These are phyloP conservation scores for Chymomyza fuscimana DNA, from an alignment of 2,888 invertebrate genomes.

Conservation along the genomic window DNA sequence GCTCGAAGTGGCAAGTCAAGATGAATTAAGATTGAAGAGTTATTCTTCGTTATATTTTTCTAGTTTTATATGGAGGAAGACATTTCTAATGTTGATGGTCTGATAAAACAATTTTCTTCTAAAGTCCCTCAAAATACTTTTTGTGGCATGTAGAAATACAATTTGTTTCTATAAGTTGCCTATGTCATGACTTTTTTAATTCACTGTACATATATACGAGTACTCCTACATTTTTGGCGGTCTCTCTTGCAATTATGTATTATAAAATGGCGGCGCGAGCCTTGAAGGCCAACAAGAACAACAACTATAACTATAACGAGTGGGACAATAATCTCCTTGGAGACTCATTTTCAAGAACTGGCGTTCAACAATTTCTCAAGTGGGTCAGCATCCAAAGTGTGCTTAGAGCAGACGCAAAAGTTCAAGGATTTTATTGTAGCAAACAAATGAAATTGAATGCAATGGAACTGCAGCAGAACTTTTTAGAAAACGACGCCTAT, in stretches of 20 bases:
- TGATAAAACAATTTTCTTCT: too few species aligned
- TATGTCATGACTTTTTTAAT: too few species aligned
- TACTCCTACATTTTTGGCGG: constrained; percentile 31
- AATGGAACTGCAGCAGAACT: constrained; percentile 48
- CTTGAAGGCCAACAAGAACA: constrained; percentile 49
- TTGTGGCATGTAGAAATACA: too few species aligned
- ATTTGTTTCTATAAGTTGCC: too few species aligned
- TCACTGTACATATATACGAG: too few species aligned
- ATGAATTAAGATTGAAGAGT: too few species aligned
- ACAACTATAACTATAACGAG: constrained; percentile 11
- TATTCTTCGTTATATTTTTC: too few species aligned
- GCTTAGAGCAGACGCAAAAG: constrained; percentile 42
- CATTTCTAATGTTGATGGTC: too few species aligned
- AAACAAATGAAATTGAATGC: constrained; percentile 66
- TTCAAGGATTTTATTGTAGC: constrained; percentile 71
- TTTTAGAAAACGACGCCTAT: constrained; percentile 19
- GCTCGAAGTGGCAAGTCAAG: too few species aligned
- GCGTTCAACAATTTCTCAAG: constrained; percentile 57
- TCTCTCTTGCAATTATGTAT: constrained; percentile 61
- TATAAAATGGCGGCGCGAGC: constrained; percentile 60
- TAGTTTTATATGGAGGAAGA: too few species aligned
- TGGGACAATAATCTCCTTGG: constrained; percentile 54
- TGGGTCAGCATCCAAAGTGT: constrained; percentile 56
- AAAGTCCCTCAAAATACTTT: too few species aligned
- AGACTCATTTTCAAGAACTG: constrained; percentile 70